Conservation (phyloP, 1,140 invertebrate genomes). For the Littorina saxatilis region DNA sequence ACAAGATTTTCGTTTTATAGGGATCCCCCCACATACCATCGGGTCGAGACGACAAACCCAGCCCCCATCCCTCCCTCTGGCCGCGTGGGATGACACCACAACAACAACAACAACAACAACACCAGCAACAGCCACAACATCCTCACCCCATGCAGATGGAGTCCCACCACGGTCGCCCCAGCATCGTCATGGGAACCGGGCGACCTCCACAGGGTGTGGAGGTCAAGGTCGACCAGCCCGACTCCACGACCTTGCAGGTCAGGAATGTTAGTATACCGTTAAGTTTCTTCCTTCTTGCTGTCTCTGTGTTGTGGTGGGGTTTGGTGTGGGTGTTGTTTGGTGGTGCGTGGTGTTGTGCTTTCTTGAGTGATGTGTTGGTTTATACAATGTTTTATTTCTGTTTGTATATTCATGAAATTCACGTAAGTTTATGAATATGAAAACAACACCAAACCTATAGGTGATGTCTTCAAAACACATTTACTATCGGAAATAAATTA, state of each 20-base stretch:
- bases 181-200: slow-evolving; percentile 57
- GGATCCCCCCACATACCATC: slow-evolving; percentile 11
- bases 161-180: slow-evolving; percentile 46
- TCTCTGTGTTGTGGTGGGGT: not conserved
- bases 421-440: not conserved
- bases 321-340: no score
- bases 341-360: not conserved
- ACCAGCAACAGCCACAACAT: slow-evolving; percentile 19
- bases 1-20: no score
- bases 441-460: not conserved
- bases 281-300: not conserved
- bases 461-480: not conserved
- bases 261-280: not conserved
- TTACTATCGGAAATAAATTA: no score
- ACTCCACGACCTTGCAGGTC: slow-evolving; percentile 34
- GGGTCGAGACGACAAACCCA: slow-evolving; percentile 22
- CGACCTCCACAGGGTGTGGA: slow-evolving; percentile 41
- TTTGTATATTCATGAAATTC: no score
- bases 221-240: slow-evolving; percentile 38
- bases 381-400: not conserved
- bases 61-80: slow-evolving; percentile 34
- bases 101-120: slow-evolving; percentile 19
- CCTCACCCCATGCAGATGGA: slow-evolving; percentile 38
- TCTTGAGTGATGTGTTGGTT: not conserved
- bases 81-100: not conserved